These are phyloP conservation scores for Artibeus lituratus DNA, from an alignment of 2,797 vertebrate genomes.

Conservation along the genomic window DNA sequence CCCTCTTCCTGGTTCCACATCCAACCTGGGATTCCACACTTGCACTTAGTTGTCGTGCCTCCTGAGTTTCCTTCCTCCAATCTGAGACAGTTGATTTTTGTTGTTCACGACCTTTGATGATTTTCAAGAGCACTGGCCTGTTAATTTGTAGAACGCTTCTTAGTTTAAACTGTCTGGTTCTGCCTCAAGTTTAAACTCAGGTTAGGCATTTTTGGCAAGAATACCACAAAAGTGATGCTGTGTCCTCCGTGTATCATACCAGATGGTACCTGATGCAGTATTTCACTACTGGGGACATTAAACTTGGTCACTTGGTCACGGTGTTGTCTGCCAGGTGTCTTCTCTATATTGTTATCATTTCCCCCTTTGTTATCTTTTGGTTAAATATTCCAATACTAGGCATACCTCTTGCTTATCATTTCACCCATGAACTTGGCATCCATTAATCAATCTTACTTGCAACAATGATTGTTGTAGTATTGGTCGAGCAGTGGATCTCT, in stretches of 20 bases:
- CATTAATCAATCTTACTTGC: background rate
- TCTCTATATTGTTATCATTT: background rate
- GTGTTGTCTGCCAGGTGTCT: background rate
- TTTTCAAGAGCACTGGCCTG: background rate
- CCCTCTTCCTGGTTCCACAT: background rate
- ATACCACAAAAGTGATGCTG: background rate
- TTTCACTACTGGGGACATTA: background rate
- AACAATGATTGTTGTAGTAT: background rate
- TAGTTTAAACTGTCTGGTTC: background rate
- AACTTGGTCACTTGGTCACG: background rate
- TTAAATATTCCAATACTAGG: background rate
- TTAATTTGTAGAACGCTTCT: background rate
- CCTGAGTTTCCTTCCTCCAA: background rate
- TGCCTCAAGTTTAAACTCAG: background rate
- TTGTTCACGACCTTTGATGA: background rate
- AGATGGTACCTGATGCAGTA: background rate
- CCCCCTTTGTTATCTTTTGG: background rate
- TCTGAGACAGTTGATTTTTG: background rate
- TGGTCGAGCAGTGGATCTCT: background rate
- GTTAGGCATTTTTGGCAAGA: background rate
- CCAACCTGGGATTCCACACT: background rate
- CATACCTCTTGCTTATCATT: background rate
- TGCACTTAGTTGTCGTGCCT: background rate
- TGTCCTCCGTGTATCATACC: background rate
- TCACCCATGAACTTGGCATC: background rate